These are phyloP conservation scores for Notarius lentiginosus DNA, from an alignment of 2,113 vertebrate genomes.

Conservation along the genomic window DNA sequence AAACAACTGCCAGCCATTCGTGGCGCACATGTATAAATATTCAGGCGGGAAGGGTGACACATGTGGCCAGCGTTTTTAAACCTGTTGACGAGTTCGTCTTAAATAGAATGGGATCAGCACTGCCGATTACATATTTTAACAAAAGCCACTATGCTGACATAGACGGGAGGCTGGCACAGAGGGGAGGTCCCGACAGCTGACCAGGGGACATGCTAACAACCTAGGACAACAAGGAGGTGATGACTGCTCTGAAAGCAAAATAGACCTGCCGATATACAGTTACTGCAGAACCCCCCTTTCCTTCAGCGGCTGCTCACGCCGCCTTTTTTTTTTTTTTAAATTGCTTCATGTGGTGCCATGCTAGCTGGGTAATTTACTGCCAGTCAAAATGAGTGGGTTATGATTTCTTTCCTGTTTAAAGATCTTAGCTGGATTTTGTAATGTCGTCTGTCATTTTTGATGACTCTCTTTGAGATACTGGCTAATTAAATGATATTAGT, in stretches of 20 bases:
- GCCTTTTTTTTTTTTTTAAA: conserved; percentile 2
- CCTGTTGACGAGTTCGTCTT: conserved; percentile 68
- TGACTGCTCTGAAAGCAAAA: conserved; percentile 70
- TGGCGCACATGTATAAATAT: conserved; percentile 63
- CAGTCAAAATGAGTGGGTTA: conserved; percentile 13
- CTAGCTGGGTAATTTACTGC: conserved; percentile 31
- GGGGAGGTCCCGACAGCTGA: conserved; percentile 64
- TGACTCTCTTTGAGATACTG: neutral
- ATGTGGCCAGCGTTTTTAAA: conserved; percentile 63
- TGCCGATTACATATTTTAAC: conserved; percentile 67
- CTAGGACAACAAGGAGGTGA: conserved; percentile 71
- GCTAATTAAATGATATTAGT: neutral
- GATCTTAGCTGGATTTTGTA: conserved; percentile 2
- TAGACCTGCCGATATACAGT: conserved; percentile 61
- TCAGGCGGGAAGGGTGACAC: conserved; percentile 65
- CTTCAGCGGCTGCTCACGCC: conserved; percentile 16
- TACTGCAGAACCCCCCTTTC: conserved; percentile 28
- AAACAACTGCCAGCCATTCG: conserved; percentile 66
- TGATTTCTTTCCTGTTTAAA: conserved; percentile 14
- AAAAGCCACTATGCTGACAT: conserved; percentile 66
- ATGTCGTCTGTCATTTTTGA: neutral
- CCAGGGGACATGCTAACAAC: conserved; percentile 70
- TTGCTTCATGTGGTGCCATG: conserved; percentile 33
- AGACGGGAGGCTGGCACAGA: conserved; percentile 55
- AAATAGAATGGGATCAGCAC: conserved; percentile 71